These are phyloP conservation scores for Scaeva pyrastri DNA, from an alignment of 2,888 invertebrate genomes.

Conservation along the genomic window DNA sequence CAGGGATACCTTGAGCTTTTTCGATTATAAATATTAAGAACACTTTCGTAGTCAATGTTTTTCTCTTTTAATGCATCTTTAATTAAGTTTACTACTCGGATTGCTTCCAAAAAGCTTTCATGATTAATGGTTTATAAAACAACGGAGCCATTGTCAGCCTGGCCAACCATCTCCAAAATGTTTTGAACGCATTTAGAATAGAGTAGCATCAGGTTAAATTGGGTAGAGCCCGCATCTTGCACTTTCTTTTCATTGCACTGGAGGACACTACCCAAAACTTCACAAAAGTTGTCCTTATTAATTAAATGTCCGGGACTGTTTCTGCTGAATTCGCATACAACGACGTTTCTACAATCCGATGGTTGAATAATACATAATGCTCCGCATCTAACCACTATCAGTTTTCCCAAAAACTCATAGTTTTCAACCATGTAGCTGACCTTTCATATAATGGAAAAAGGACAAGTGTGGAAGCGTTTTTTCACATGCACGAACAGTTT, in stretches of 20 bases:
- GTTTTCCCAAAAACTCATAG: neutral
- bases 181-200: neutral
- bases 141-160: neutral
- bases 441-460: no score
- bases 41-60: neutral
- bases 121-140: neutral
- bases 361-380: constrained; percentile 16
- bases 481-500: constrained; percentile 7
- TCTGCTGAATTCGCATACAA: neutral
- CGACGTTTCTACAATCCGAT: neutral
- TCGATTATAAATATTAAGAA: neutral
- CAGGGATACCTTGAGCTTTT: no score
- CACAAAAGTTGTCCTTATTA: constrained; percentile 1
- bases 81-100: neutral
- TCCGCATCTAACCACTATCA: constrained; percentile 3
- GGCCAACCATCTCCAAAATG: neutral
- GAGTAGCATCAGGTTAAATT: no score
- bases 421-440: constrained; percentile 2
- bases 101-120: neutral
- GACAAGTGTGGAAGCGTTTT: neutral
- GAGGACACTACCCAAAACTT: neutral
- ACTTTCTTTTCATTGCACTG: neutral
- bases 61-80: neutral
- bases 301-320: neutral
- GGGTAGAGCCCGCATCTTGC: neutral